A percentile compares a stretch with the other conserved stretches of the same genome.
phyloP scores from a whole-genome alignment of 2,888 invertebrate genomes.

The Tiphia femorata region DNA sequence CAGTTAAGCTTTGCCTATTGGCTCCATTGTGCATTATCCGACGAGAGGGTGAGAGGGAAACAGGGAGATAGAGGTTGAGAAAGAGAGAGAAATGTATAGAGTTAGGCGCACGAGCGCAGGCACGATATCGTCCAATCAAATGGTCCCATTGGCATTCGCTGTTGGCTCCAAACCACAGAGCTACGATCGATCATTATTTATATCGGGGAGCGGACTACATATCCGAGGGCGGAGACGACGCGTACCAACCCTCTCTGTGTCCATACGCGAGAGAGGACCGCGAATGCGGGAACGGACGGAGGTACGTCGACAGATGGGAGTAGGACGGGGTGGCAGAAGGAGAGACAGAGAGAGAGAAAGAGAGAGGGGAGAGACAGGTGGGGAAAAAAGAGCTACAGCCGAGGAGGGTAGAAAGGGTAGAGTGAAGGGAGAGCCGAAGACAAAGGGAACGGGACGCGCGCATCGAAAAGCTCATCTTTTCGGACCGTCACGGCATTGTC shows the following conservation, averaged over 20 bases:
- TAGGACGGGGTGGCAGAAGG: slow-evolving; percentile 4
- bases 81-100: no score
- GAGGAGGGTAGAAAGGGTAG: slow-evolving; percentile 4
- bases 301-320: slow-evolving; percentile 4
- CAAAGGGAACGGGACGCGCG: no score
- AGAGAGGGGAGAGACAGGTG: no score
- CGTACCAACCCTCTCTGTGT: no score
- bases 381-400: no score
- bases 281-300: slow-evolving; percentile 15
- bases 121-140: slow-evolving; percentile 16
- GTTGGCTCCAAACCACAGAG: slow-evolving; percentile 16
- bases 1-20: no score
- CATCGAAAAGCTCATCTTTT: slow-evolving; percentile 31
- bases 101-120: no score
- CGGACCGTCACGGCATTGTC: slow-evolving; percentile 23
- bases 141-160: slow-evolving; percentile 19
- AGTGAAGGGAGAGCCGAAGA: background rate
- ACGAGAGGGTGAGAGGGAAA: slow-evolving; percentile 9
- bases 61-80: no score
- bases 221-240: no score
- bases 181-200: slow-evolving; percentile 27
- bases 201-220: slow-evolving; percentile 17
- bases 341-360: slow-evolving; percentile 17
- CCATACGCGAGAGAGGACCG: slow-evolving; percentile 8
- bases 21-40: slow-evolving; percentile 11